These are phyloP conservation scores for Agonum fuliginosum DNA, from an alignment of 2,888 invertebrate species.

Conservation along the genomic window DNA sequence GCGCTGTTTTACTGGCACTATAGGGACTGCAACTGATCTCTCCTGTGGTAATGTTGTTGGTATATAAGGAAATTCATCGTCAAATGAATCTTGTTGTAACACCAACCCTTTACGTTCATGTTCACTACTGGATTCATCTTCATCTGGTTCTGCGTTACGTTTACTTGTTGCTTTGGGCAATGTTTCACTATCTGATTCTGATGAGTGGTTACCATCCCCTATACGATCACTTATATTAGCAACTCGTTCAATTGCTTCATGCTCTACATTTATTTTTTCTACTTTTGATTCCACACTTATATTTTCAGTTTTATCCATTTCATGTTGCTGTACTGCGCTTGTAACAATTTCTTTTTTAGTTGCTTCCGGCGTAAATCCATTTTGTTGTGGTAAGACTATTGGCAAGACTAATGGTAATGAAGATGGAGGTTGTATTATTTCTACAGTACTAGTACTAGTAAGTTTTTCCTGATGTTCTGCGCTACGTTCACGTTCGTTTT, in stretches of 20 bases:
- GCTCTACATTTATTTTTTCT: constrained; percentile 41
- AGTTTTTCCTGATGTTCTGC: constrained; percentile 51
- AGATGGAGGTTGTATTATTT: constrained; percentile 24
- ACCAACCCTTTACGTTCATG: constrained; percentile 86
- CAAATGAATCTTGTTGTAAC: constrained; percentile 87
- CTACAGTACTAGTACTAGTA: constrained; percentile 30
- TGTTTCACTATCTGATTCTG: constrained; percentile 84
- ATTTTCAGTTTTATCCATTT: constrained; percentile 2
- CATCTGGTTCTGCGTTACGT: constrained; percentile 4
- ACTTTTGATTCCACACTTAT: constrained; percentile 26
- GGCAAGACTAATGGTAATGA: not conserved
- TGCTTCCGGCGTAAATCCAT: constrained; percentile 48
- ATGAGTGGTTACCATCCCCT: constrained; percentile 75
- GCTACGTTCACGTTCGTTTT: constrained; percentile 52
- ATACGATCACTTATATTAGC: constrained; percentile 47
- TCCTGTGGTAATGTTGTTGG: constrained; percentile 93
- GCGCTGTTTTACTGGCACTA: constrained; percentile 86
- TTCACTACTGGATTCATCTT: constrained; percentile 68
- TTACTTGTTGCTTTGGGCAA: constrained; percentile 74
- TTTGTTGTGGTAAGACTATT: constrained; percentile 33
- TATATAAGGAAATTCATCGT: constrained; percentile 90
- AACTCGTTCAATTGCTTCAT: constrained; percentile 26
- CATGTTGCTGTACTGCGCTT: constrained; percentile 29
- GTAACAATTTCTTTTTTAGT: constrained; percentile 43
- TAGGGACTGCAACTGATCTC: constrained; percentile 86